phyloP scores from a whole-genome alignment of 2,797 vertebrate species.

The Mormyrus proboscirostris region DNA sequence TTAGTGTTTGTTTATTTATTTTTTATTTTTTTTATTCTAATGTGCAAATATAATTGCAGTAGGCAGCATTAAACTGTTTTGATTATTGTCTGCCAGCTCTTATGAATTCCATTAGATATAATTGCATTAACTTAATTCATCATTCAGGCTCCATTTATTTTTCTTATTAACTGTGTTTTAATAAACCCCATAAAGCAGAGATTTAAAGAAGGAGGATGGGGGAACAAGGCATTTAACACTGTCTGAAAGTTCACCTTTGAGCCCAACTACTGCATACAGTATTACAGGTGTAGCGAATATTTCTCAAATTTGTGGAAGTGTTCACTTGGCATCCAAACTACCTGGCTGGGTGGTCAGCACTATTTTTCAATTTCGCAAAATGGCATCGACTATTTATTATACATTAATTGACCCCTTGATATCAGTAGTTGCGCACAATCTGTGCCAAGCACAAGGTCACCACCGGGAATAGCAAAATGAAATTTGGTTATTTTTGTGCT shows the following conservation, averaged over 20 bases:
- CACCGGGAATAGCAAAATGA: background rate
- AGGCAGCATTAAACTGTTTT: background rate
- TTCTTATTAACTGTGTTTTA: conserved; percentile 8
- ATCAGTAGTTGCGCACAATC: background rate
- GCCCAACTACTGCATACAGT: background rate
- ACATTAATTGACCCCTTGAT: background rate
- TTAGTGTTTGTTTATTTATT: conserved; percentile 10
- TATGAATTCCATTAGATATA: conserved; percentile 12
- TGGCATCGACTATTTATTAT: background rate
- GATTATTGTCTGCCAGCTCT: conserved; percentile 14
- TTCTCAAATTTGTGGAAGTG: background rate
- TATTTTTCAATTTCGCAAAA: background rate
- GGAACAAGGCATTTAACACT: background rate
- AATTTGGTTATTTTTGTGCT: background rate
- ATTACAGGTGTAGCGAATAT: background rate
- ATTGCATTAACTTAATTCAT: conserved; percentile 8
- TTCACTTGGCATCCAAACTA: background rate
- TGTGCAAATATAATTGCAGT: conserved; percentile 13
- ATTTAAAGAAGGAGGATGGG: background rate
- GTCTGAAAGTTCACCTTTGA: background rate
- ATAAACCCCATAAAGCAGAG: background rate
- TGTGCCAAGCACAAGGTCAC: conserved; percentile 1
- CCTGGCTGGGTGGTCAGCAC: background rate
- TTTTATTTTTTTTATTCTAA: background rate
- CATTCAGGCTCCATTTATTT: conserved; percentile 7